phyloP scores from a whole-genome alignment of 2,797 vertebrate genomes.

The Sphenopsis melanotis region DNA sequence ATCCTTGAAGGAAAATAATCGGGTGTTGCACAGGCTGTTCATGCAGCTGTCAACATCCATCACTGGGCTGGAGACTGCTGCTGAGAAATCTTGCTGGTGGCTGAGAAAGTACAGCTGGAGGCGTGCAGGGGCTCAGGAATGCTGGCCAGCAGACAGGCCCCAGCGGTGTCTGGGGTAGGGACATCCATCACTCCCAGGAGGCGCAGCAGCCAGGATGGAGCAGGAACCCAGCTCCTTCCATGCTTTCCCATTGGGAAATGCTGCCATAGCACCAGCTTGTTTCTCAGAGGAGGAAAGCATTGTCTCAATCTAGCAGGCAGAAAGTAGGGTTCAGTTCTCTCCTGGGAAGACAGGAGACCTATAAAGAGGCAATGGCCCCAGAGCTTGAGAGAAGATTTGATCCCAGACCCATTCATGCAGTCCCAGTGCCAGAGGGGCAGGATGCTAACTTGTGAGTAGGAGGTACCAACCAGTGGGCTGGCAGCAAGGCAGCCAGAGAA shows the following conservation, averaged over 20 bases:
- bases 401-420: background rate
- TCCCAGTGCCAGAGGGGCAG: background rate
- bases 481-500: background rate
- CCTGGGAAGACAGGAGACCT: background rate
- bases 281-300: background rate
- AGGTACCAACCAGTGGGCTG: background rate
- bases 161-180: background rate
- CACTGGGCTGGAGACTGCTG: background rate
- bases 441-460: background rate
- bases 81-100: slow-evolving; percentile 5
- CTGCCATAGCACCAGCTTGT: background rate
- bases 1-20: background rate
- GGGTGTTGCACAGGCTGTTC: background rate
- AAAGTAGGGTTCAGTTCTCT: background rate
- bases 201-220: background rate
- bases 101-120: slow-evolving; percentile 27
- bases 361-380: background rate
- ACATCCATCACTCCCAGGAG: background rate
- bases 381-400: background rate
- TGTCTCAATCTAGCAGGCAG: rapidly evolving
- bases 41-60: slow-evolving; percentile 50
- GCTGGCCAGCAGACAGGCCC: background rate
- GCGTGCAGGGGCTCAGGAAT: background rate
- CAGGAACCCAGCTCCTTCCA: background rate
- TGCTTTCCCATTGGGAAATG: rapidly evolving